Evolutionary conservation across 2,113 vertebrate species (phyloP).

Genomic region (Paradisaea rubra): DNA sequence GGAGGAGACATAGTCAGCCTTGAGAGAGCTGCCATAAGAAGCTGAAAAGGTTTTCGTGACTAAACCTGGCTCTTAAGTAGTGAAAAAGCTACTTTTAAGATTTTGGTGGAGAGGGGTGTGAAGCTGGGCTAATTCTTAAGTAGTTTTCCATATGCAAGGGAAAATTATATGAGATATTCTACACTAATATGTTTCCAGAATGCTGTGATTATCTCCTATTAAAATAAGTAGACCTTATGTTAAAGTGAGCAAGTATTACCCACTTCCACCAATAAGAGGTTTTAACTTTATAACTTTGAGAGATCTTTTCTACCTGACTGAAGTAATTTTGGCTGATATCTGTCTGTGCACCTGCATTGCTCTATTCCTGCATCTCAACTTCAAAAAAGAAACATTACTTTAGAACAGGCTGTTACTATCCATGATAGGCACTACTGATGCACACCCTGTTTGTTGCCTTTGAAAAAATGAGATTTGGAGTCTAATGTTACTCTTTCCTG

Average conservation of each 20-base stretch:
- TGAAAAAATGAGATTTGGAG: background rate
- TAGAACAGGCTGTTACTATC: background rate
- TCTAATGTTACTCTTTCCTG: background rate
- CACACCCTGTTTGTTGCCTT: background rate
- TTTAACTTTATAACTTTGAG: background rate
- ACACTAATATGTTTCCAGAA: background rate
- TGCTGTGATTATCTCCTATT: background rate
- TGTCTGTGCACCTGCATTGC: background rate
- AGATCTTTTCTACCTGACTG: background rate
- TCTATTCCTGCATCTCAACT: background rate
- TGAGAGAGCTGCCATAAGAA: background rate
- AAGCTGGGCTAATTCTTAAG: background rate
- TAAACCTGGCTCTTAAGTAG: background rate
- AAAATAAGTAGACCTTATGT: background rate
- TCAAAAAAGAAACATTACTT: background rate
- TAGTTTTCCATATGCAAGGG: background rate
- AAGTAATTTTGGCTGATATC: background rate
- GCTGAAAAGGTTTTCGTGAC: background rate
- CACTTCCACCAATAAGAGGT: background rate
- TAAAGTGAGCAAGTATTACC: background rate
- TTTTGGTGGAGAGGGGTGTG: background rate
- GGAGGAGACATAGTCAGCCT: background rate
- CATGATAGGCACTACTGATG: background rate
- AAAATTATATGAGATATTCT: background rate
- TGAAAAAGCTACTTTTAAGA: background rate